A percentile compares a stretch with the other conserved stretches of the same genome.
Conservation (phyloP, 2,797 vertebrate species). For the Sebastes trivittatus region DNA sequence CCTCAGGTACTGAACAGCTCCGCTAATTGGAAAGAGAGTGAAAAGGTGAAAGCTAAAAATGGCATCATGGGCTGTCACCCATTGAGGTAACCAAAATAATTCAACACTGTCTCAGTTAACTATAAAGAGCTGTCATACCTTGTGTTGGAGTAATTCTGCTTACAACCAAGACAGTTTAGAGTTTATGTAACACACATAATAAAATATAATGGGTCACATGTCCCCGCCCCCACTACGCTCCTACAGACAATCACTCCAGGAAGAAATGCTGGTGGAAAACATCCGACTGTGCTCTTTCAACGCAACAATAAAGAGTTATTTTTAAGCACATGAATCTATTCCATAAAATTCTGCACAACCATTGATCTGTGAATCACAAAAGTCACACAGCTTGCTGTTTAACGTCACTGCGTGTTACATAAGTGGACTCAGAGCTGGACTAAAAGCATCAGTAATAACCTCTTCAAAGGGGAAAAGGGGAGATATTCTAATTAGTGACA, state of each 20-base stretch:
- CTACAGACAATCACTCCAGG: not conserved
- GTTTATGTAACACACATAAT: not conserved
- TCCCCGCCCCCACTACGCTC: not conserved
- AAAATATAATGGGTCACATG: not conserved
- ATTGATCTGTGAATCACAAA: conserved; percentile 15
- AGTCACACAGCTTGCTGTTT: not conserved
- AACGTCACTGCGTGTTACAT: not conserved
- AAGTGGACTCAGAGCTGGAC: conserved; percentile 1
- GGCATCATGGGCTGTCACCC: not conserved
- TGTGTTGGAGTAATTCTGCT: not conserved
- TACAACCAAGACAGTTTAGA: not conserved
- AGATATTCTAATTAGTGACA: conserved; percentile 6
- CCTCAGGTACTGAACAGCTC: not conserved
- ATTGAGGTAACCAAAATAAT: not conserved
- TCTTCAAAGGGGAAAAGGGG: not conserved
- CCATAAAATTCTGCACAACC: not conserved
- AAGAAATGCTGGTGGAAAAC: not conserved
- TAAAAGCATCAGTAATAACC: not conserved
- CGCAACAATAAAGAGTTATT: conserved; percentile 4
- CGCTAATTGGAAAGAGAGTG: not conserved
- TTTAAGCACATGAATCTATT: conserved; percentile 11
- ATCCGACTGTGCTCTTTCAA: not conserved
- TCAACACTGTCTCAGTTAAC: not conserved
- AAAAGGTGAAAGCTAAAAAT: conserved; percentile 20
- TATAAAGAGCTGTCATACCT: not conserved